Conservation (phyloP, 2,113 vertebrate species). For the Lanius ludovicianus region DNA sequence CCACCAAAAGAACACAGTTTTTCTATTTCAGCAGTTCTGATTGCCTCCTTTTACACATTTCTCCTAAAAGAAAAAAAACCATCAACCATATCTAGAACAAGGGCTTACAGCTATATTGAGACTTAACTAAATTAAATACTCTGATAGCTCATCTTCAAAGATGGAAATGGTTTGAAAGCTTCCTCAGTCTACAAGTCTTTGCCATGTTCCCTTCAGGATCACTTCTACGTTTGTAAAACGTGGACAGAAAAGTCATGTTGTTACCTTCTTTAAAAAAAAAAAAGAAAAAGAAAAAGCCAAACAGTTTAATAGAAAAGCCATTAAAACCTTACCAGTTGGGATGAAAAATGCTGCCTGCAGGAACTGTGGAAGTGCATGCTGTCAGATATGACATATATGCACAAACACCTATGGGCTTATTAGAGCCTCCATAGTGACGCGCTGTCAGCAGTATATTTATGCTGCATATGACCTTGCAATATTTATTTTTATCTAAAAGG, state of each 20-base stretch:
- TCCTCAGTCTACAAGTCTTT: neutral
- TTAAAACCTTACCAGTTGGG: neutral
- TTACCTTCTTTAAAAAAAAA: neutral
- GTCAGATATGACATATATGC: neutral
- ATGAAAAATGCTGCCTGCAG: slow-evolving; percentile 16
- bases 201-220: neutral
- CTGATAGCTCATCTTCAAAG: neutral
- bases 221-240: neutral
- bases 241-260: neutral
- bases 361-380: neutral
- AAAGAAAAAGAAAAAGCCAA: neutral
- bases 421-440: neutral
- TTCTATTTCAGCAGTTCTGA: neutral
- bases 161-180: neutral
- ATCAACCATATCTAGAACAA: neutral
- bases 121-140: neutral
- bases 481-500: slow-evolving; percentile 11
- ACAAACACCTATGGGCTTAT: slow-evolving; percentile 3
- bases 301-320: neutral
- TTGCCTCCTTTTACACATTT: neutral
- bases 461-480: neutral
- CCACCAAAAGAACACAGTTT: neutral
- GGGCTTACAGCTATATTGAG: neutral
- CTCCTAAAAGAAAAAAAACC: neutral
- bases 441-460: neutral